These are phyloP conservation scores for Hemistola chrysoprasaria DNA, from an alignment of 2,888 invertebrate species.

Conservation along the genomic window DNA sequence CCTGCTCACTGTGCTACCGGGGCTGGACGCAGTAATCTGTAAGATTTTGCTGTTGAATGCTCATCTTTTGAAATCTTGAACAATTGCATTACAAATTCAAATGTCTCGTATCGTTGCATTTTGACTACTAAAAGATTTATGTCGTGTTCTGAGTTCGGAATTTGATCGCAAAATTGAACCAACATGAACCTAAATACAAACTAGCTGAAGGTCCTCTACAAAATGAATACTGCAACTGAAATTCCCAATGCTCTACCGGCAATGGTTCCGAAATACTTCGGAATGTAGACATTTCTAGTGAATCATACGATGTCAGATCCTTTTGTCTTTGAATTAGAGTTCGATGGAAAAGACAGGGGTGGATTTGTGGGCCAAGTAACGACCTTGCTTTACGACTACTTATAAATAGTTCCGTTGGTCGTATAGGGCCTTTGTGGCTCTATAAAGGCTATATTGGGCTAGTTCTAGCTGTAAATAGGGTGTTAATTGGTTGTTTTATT, in stretches of 20 bases:
- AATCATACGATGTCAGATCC: constrained; percentile 32
- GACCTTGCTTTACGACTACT: constrained; percentile 27
- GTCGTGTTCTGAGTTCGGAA: constrained; percentile 3
- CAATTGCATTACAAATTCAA: constrained; percentile 30
- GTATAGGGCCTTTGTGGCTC: constrained; percentile 15
- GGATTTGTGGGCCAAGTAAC: constrained; percentile 53
- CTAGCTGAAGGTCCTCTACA: too few relatives aligned
- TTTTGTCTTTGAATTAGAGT: constrained; percentile 42
- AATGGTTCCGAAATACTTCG: constrained; percentile 7
- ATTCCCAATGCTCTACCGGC: neutral
- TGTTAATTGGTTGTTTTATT: constrained; percentile 19
- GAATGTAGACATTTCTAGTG: constrained; percentile 28
- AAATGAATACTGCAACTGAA: neutral
- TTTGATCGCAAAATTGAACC: constrained; percentile 8
- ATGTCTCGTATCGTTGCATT: constrained; percentile 18
- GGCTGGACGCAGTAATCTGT: constrained; percentile 6
- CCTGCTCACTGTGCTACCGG: too few relatives aligned
- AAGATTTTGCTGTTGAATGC: constrained; percentile 2
- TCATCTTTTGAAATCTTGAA: constrained; percentile 19
- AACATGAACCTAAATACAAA: neutral
- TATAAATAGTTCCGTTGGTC: constrained; percentile 25
- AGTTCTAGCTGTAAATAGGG: constrained; percentile 13
- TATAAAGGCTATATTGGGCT: constrained; percentile 16
- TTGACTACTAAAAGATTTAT: constrained; percentile 21
- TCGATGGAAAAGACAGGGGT: constrained; percentile 48